Evolutionary conservation across 2,797 vertebrate genomes (phyloP), one percentile per base, ranked within the genome.

Genomic region (Hylomyscus alleni): DNA sequence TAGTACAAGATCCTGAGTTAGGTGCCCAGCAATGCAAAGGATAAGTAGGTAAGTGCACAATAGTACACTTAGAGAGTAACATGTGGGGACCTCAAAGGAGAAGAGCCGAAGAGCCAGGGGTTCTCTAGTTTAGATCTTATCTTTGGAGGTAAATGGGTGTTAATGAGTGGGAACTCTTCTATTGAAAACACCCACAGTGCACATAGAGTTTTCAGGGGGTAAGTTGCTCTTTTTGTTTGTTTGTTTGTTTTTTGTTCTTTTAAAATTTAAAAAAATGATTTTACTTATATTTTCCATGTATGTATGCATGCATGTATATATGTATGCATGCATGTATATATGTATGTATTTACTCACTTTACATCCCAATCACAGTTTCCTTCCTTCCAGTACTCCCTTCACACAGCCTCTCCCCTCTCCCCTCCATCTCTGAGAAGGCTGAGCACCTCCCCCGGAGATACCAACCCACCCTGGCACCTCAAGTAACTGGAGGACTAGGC

Each of bases 401-500:
- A 34, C 31, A 67, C 31, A 67, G 31, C 13, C 14, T 7, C 14
- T 65, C 3, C 4, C 62, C 29, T 65, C 29, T 67, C 65, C 31
- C 14, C 13, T 67, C 65, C 14, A 34, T 67, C 31, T 34, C 65
- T 67, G 31, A 67, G 65, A 67, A 34, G 31, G 14, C 14, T 67
- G 65, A 67, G 6, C 1, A 4, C 65, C 2, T 6, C 31, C 31
- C 3, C 15, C 1, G 17, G 1, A 5, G 14, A 0, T 67, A 67
- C 31, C 31, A 67, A 67, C 65, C 6, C 65, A 67, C 14, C 14
- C 65, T 34, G 13, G 31, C 14, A 67, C 65, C 14, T 67, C 65
- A 34, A 67, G 65, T 67, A 31, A 15, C 31, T 67, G 14, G 31
- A 67, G 31, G 65, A 67, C 65, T 67, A 67, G 65, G 14, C 6